These are phyloP conservation scores for Margarornis squamiger DNA, from an alignment of 2,797 vertebrate species.

Conservation along the genomic window DNA sequence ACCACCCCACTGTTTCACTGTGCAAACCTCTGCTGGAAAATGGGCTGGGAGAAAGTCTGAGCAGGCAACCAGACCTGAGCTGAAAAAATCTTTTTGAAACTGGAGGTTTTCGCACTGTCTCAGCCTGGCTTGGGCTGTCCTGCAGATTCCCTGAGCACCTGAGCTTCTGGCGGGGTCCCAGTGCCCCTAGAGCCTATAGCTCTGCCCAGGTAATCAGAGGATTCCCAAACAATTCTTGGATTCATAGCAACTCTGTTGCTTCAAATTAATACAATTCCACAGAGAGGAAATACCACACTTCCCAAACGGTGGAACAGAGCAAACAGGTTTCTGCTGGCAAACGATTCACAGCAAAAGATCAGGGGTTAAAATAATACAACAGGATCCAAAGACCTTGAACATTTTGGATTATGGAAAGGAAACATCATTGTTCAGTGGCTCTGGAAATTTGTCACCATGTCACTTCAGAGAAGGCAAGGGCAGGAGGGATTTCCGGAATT, in stretches of 20 bases:
- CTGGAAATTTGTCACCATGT: slow-evolving; percentile 2
- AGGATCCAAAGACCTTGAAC: slow-evolving; percentile 4
- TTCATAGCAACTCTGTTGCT: background rate
- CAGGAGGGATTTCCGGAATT: background rate
- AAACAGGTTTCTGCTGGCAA: slow-evolving; percentile 48
- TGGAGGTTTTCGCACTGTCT: background rate
- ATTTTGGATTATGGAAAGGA: slow-evolving; percentile 42
- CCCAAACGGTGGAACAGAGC: background rate
- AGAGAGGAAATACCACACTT: slow-evolving; percentile 35
- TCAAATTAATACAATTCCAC: background rate
- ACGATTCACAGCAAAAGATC: slow-evolving; percentile 32
- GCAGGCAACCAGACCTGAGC: background rate
- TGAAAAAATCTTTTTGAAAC: background rate
- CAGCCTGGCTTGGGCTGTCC: background rate
- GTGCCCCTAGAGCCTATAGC: rapidly evolving
- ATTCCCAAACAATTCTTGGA: background rate
- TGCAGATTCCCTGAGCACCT: background rate
- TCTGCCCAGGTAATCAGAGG: background rate
- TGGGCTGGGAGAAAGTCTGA: background rate
- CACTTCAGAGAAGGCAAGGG: background rate
- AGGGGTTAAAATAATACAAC: slow-evolving; percentile 18
- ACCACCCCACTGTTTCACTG: background rate
- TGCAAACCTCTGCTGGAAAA: background rate
- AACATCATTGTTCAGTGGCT: background rate
- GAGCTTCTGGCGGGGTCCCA: background rate